These are phyloP conservation scores for Sciurus niger DNA, from an alignment of 2,113 vertebrate genomes.

Conservation along the genomic window DNA sequence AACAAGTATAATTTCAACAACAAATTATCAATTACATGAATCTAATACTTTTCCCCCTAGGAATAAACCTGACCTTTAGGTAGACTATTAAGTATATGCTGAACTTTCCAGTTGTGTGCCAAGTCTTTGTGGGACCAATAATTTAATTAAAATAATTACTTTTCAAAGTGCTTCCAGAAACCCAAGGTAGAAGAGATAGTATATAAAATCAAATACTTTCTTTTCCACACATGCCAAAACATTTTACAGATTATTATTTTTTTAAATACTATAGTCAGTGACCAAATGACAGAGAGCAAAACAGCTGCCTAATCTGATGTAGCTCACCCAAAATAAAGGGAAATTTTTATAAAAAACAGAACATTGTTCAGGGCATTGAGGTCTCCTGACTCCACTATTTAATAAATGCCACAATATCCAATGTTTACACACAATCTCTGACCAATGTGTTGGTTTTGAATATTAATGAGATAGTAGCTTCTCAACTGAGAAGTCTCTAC, in stretches of 20 bases:
- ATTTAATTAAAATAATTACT: slow-evolving; percentile 63
- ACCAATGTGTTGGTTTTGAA: neutral
- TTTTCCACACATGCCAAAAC: neutral
- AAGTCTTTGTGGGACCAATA: neutral
- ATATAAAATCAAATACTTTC: slow-evolving; percentile 37
- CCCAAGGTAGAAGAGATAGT: neutral
- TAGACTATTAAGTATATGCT: neutral
- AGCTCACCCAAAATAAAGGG: neutral
- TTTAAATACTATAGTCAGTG: neutral
- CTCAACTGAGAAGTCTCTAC: neutral
- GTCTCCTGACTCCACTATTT: neutral
- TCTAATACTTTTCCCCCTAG: neutral
- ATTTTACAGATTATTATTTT: slow-evolving; percentile 34
- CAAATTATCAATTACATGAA: neutral
- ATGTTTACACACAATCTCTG: neutral
- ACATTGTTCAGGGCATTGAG: neutral
- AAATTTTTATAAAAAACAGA: neutral
- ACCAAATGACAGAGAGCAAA: neutral
- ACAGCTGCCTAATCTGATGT: neutral
- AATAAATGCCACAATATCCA: neutral
- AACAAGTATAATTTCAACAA: neutral
- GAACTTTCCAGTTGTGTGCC: neutral
- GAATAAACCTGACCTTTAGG: slow-evolving; percentile 29
- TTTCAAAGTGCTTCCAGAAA: slow-evolving; percentile 14
- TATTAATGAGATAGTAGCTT: neutral